phyloP scores from a whole-genome alignment of 2,888 invertebrate species.

The Tupiocoris notatus region DNA sequence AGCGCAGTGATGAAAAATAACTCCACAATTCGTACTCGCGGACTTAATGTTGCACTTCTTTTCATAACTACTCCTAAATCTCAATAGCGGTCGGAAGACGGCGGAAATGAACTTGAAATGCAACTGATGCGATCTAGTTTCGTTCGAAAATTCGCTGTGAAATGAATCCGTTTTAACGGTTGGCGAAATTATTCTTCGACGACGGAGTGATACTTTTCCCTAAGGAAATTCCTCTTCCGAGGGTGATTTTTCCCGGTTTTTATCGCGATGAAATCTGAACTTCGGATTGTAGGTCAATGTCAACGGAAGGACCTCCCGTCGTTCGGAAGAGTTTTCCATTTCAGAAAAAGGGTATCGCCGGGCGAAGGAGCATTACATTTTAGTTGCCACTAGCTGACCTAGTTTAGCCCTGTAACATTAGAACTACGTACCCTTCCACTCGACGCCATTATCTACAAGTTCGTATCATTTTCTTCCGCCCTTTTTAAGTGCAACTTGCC shows the following conservation, averaged over 20 bases:
- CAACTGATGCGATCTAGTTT: not conserved
- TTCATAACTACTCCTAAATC: too few species aligned
- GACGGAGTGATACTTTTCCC: not conserved
- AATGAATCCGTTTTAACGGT: not conserved
- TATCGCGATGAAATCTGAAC: not conserved
- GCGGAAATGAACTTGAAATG: not conserved
- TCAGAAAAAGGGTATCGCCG: not conserved
- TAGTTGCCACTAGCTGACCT: not conserved
- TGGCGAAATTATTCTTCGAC: not conserved
- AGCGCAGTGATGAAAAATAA: too few species aligned
- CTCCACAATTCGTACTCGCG: too few species aligned
- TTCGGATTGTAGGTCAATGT: not conserved
- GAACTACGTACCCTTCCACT: slow-evolving; percentile 3
- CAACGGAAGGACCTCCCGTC: not conserved
- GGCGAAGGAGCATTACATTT: not conserved
- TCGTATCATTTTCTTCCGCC: not conserved
- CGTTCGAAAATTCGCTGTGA: not conserved
- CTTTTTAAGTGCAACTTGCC: slow-evolving; percentile 20
- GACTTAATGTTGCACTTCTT: too few species aligned
- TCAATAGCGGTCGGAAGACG: too few species aligned
- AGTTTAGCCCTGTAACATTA: slow-evolving; percentile 19
- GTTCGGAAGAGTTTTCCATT: not conserved
- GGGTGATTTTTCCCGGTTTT: not conserved
- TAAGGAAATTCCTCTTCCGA: not conserved
- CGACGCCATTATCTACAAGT: not conserved